These are phyloP conservation scores for Sterna hirundo DNA, from an alignment of 2,113 vertebrate species.

Conservation along the genomic window DNA sequence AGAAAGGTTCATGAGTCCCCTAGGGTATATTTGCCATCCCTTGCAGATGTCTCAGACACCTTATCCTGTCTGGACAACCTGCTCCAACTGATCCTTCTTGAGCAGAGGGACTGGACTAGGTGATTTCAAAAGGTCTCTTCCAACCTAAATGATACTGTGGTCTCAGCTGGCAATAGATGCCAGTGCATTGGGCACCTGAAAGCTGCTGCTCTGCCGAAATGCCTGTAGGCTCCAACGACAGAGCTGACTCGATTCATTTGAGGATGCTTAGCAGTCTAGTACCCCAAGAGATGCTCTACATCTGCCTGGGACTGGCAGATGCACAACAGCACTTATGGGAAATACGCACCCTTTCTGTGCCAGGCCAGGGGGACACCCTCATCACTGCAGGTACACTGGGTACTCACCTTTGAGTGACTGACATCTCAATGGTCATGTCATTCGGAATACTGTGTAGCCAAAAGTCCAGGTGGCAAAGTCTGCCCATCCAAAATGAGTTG, in stretches of 20 bases:
- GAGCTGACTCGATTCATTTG: neutral
- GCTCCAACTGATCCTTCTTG: neutral
- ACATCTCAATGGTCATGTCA: neutral
- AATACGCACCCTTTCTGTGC: neutral
- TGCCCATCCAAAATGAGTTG: neutral
- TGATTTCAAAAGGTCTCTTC: neutral
- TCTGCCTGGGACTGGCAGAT: neutral
- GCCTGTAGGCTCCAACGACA: neutral
- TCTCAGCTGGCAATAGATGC: neutral
- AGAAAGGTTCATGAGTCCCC: neutral
- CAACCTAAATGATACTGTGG: neutral
- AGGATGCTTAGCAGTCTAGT: neutral
- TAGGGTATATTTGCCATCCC: neutral
- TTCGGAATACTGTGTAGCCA: neutral
- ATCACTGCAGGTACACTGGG: neutral
- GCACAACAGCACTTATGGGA: neutral
- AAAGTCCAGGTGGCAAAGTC: neutral
- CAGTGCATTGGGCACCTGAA: neutral
- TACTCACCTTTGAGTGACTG: neutral
- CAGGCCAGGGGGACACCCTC: neutral
- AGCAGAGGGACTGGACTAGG: neutral
- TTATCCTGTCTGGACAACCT: neutral
- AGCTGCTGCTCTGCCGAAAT: neutral
- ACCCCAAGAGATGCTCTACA: neutral
- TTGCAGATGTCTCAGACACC: neutral